Percentiles rank a stretch among this genome's conserved stretches.
Conservation (phyloP, 2,113 vertebrate species). For the Rhizomys pruinosus region DNA sequence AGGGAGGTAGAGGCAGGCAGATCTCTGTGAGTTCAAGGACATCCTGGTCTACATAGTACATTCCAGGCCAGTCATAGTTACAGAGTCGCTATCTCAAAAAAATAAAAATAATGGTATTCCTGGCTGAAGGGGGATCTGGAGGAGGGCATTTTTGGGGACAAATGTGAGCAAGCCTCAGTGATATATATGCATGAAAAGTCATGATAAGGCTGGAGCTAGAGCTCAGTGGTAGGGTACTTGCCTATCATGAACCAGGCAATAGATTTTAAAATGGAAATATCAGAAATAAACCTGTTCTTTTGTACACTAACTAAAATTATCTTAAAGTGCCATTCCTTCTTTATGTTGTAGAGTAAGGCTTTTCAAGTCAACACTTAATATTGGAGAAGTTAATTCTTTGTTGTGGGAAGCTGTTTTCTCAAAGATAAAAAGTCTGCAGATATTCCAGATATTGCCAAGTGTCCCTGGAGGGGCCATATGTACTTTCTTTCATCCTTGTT, state of each 20-base stretch:
- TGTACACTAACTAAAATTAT: not conserved
- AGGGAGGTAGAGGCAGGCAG: too few relatives aligned
- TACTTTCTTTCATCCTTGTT: accelerated
- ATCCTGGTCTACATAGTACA: too few relatives aligned
- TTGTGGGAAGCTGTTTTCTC: not conserved
- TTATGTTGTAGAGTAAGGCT: not conserved
- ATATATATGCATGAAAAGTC: too few relatives aligned
- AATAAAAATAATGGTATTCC: too few relatives aligned
- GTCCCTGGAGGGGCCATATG: not conserved
- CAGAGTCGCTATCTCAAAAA: too few relatives aligned
- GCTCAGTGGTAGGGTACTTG: not conserved
- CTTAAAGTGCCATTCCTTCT: not conserved
- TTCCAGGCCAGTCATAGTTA: too few relatives aligned
- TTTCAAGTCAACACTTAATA: not conserved
- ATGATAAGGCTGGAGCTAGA: too few relatives aligned
- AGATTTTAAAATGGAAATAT: not conserved
- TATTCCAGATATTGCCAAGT: not conserved
- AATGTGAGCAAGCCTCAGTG: not conserved
- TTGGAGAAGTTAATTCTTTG: not conserved
- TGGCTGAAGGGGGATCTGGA: not conserved
- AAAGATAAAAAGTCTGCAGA: not conserved
- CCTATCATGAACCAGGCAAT: not conserved
- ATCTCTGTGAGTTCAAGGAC: too few relatives aligned
- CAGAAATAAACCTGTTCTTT: not conserved
- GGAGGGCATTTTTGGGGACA: too few relatives aligned